Evolutionary conservation across 2,113 vertebrate species (phyloP).

Genomic region (Pelmatolapia mariae): DNA sequence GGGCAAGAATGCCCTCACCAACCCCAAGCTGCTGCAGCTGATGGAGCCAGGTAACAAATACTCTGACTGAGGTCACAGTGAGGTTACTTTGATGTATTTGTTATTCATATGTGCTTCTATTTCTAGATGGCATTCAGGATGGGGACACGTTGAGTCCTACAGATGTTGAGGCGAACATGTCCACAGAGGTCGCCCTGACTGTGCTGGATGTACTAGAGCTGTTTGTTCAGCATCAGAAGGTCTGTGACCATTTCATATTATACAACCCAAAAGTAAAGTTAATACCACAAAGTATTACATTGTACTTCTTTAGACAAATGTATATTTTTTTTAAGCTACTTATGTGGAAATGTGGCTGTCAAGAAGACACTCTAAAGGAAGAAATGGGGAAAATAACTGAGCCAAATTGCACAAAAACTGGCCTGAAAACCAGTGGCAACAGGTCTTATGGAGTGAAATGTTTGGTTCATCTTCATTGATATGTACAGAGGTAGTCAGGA

Average conservation of each 20-base stretch:
- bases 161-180: conserved; percentile 90
- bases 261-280: neutral
- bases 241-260: conserved; percentile 29
- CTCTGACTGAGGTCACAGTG: neutral
- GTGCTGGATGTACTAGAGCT: conserved; percentile 90
- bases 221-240: conserved; percentile 91
- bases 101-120: neutral
- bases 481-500: neutral
- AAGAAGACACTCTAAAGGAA: neutral
- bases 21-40: conserved; percentile 94
- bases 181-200: conserved; percentile 90
- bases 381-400: neutral
- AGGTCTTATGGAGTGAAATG: neutral
- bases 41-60: conserved; percentile 82
- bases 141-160: conserved; percentile 85
- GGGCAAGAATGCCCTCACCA: conserved; percentile 91
- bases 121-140: conserved; percentile 78
- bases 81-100: neutral
- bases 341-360: neutral
- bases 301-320: neutral
- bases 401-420: neutral
- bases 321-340: neutral
- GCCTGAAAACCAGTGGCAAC: neutral
- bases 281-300: neutral
- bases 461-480: neutral